Base-by-base conservation (phyloP, 2,888 invertebrate genomes). In the Copidosoma aretas region DNA sequence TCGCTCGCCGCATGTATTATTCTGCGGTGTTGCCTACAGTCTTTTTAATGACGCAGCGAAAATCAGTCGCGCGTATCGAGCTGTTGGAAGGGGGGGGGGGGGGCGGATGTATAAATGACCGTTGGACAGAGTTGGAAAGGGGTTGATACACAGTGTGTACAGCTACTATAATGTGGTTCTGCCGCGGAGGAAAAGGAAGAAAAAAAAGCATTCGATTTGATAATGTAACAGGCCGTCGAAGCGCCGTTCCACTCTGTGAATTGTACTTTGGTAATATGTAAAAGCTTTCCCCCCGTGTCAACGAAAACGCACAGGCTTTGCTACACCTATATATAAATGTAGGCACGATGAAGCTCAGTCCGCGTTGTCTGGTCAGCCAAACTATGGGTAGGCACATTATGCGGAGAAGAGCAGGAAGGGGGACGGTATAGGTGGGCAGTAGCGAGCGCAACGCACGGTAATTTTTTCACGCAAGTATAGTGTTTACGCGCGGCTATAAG, bases 1-100 rank as follows among this genome's bases (percentile, higher is more conserved):
- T 32, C 32, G n/a, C n/a, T n/a, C n/a, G n/a, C n/a, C n/a, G 32
- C 3, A 21, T 17, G 43, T 46, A 46, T 46, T 46, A 46, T 17
- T 17, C 32, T 22, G 10, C 56, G 21, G 1, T 43, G 59, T 49
- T n/a, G n/a, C n/a, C n/a, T 46, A 8, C 14, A 51, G 25, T 19
- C 19, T 63, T 63, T 59, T 67, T 62, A 43, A 59, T 63, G 49
- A 14, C n/a, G 53, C 63, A 32, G 49, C 53, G 67, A 8, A 54
- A 49, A 46, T 62, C 62, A 58, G 53, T 32, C 41, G 41, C 14
- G n/a, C 41, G 41, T 41, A 41, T 41, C 14, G 14, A 10, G 41
- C 14, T 19, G 10, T 25, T 51, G 17, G 19, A 21, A 24, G 24
- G 54, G 32, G 21, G n/a, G n/a, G 57, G 54, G 60, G 56, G 61